Percentiles rank a stretch among this genome's conserved stretches.
Conservation (phyloP, 2,888 invertebrate species). For the Leucoma salicis region DNA sequence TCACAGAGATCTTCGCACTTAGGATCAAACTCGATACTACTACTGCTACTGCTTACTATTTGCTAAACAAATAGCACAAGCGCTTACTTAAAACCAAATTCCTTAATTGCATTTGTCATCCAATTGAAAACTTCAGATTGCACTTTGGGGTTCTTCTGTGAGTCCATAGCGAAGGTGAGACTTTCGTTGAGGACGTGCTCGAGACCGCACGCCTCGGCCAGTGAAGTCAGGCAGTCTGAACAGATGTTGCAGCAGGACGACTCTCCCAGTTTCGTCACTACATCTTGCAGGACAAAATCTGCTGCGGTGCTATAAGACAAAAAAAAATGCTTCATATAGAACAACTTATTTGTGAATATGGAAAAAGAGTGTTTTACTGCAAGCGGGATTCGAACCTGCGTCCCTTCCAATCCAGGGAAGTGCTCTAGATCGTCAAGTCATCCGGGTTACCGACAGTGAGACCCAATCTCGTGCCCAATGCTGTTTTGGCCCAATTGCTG, state of each 20-base stretch:
- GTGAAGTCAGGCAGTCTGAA: conserved; percentile 87
- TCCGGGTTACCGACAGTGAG: too few relatives aligned
- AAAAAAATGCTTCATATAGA: not conserved
- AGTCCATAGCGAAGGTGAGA: conserved; percentile 88
- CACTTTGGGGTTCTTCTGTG: conserved; percentile 95
- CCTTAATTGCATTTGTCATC: conserved; percentile 89
- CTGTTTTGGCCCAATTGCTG: too few relatives aligned
- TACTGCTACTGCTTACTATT: too few relatives aligned
- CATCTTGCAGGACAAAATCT: conserved; percentile 88
- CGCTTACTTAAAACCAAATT: conserved; percentile 92
- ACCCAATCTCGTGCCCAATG: too few relatives aligned
- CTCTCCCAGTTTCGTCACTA: conserved; percentile 93
- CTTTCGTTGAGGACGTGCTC: conserved; percentile 88
- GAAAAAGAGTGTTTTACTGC: not conserved
- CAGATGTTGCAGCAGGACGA: conserved; percentile 87
- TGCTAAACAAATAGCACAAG: too few relatives aligned
- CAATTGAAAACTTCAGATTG: conserved; percentile 92
- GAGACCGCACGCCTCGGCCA: conserved; percentile 90
- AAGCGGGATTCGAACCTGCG: too few relatives aligned
- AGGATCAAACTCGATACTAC: too few relatives aligned
- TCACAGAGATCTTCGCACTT: too few relatives aligned
- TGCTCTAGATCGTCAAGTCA: too few relatives aligned
- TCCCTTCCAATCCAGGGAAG: too few relatives aligned
- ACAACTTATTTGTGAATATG: not conserved
- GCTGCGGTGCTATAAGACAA: conserved; percentile 84